Conservation (phyloP, 1,140 invertebrate species). For the Leptinotarsa undecemlineata region DNA sequence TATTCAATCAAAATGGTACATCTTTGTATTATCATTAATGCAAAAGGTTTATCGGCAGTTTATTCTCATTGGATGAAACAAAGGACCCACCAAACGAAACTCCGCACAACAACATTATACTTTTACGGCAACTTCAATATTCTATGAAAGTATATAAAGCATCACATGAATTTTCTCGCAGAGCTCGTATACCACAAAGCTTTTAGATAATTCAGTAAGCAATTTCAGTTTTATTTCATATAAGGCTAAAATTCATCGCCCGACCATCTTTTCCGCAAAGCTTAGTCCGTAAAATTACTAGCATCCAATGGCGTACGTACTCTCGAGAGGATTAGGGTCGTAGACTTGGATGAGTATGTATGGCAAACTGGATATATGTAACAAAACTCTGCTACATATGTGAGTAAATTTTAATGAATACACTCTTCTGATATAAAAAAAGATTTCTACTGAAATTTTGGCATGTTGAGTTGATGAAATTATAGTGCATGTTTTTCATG, state of each 20-base stretch:
- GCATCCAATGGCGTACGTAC: not conserved
- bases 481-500: too few species aligned
- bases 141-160: slow-evolving; percentile 18
- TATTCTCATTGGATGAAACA: not conserved
- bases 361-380: too few species aligned
- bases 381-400: too few species aligned
- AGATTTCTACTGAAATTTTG: too few species aligned
- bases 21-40: too few species aligned
- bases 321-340: too few species aligned
- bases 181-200: slow-evolving; percentile 19
- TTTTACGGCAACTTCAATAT: slow-evolving; percentile 15
- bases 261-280: slow-evolving; percentile 11
- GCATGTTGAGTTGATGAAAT: too few species aligned
- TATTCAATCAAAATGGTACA: too few species aligned
- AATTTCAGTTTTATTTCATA: slow-evolving; percentile 27
- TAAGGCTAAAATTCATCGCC: slow-evolving; percentile 11
- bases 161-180: not conserved
- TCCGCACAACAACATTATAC: slow-evolving; percentile 4
- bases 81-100: not conserved
- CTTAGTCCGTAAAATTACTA: slow-evolving; percentile 16
- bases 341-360: too few species aligned
- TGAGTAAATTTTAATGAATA: too few species aligned
- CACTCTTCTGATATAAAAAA: too few species aligned
- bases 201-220: slow-evolving; percentile 28
- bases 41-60: too few species aligned